A percentile compares a stretch with the other conserved stretches of the same genome.
Evolutionary conservation across 2,113 vertebrate genomes (phyloP).

Genomic region (Mustela nigripes): DNA sequence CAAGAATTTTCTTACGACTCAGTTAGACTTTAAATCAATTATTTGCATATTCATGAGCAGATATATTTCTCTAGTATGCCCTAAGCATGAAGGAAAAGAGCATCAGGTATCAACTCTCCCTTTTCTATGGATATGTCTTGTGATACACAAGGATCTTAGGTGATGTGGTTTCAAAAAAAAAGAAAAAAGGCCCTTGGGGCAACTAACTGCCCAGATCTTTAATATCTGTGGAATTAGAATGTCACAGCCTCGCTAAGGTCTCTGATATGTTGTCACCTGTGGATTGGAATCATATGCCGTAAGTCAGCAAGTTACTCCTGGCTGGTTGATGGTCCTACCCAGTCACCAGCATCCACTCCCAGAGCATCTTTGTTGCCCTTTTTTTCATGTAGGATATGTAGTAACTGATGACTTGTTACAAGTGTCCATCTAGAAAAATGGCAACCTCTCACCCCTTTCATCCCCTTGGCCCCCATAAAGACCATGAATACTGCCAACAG

Average conservation of each 20-base stretch:
- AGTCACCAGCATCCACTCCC: not conserved
- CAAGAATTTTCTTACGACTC: conserved; percentile 67
- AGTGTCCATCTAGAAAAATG: not conserved
- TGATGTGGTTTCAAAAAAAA: not conserved
- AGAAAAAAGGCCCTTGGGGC: not conserved
- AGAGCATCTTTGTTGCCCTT: not conserved
- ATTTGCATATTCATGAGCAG: conserved; percentile 65
- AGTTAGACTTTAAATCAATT: conserved; percentile 63
- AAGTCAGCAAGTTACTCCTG: not conserved
- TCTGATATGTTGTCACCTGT: not conserved
- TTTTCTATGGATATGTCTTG: not conserved
- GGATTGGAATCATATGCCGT: not conserved
- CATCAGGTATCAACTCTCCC: conserved; percentile 27
- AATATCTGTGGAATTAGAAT: not conserved
- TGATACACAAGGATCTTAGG: not conserved
- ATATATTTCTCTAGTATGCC: conserved; percentile 44
- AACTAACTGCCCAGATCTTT: not conserved
- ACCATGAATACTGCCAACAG: not conserved
- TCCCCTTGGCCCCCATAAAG: not conserved
- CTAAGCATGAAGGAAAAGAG: conserved; percentile 51
- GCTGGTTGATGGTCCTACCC: not conserved
- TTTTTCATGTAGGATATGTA: not conserved
- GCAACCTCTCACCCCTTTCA: not conserved
- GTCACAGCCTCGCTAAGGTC: not conserved
- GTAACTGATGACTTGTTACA: not conserved